phyloP scores from a whole-genome alignment of 2,797 vertebrate genomes.

The Typhlichthys eigenmanni region DNA sequence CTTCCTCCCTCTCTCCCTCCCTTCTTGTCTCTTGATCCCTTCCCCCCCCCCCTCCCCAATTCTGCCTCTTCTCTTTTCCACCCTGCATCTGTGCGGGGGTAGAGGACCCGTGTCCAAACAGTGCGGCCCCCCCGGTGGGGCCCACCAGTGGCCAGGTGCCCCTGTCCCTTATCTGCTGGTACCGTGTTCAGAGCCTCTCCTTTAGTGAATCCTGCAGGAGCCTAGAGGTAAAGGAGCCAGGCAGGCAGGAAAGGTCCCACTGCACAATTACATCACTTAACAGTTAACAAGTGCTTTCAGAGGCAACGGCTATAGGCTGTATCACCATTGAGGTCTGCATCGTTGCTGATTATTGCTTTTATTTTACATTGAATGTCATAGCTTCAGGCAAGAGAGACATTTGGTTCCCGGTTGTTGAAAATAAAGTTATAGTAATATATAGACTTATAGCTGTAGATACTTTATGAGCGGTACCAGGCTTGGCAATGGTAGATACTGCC shows the following conservation, averaged over 20 bases:
- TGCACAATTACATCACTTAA: not conserved
- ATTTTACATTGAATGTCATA: not conserved
- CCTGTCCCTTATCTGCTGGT: slow-evolving; percentile 86
- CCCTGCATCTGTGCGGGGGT: slow-evolving; percentile 70
- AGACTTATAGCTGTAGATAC: too few species aligned
- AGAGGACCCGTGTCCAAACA: slow-evolving; percentile 85
- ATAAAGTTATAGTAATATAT: too few species aligned
- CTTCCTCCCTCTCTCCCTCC: slow-evolving; percentile 65
- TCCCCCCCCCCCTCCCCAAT: slow-evolving; percentile 40
- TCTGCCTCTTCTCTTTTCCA: slow-evolving; percentile 57
- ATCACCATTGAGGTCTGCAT: not conserved
- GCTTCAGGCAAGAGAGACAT: too few species aligned
- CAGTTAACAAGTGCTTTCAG: not conserved
- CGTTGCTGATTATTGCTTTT: not conserved
- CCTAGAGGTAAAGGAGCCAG: slow-evolving; percentile 84
- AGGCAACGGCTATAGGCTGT: too few species aligned
- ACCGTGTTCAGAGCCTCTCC: slow-evolving; percentile 85
- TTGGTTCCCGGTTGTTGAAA: too few species aligned
- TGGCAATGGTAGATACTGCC: too few species aligned
- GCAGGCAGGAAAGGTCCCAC: slow-evolving; percentile 59
- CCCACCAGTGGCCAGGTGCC: slow-evolving; percentile 83
- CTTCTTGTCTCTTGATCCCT: slow-evolving; percentile 42
- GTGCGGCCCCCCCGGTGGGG: slow-evolving; percentile 79
- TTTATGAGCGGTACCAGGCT: too few species aligned
- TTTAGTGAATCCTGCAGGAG: slow-evolving; percentile 87